phyloP scores from a whole-genome alignment of 2,888 invertebrate genomes.

The Cepaea hortensis region DNA sequence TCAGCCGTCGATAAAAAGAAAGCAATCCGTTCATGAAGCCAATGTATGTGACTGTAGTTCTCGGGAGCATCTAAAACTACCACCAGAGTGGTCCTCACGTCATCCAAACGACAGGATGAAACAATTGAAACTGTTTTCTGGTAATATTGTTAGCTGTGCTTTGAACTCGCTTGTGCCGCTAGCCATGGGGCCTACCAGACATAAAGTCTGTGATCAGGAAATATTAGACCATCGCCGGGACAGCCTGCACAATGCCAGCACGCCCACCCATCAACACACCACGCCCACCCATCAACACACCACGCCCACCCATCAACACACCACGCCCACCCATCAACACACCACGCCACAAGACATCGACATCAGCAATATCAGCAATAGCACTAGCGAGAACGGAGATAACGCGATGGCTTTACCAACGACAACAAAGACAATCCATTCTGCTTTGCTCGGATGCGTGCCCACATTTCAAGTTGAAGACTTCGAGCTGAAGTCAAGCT shows the following conservation, averaged over 20 bases:
- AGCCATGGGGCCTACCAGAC: conserved; percentile 1
- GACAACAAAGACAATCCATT: conserved; percentile 25
- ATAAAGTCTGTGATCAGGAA: no score
- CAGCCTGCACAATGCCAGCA: neutral
- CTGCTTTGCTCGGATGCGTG: conserved; percentile 34
- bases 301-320: no score
- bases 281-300: no score
- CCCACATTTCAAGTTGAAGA: conserved; percentile 29
- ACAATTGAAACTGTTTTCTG: neutral
- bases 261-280: no score
- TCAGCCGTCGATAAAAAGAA: no score
- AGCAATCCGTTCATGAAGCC: neutral
- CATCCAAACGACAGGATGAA: neutral
- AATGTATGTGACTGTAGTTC: neutral
- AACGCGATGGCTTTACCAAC: neutral
- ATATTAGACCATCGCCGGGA: no score
- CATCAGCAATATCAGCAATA: neutral
- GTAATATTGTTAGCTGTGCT: conserved; percentile 8
- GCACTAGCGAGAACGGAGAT: neutral
- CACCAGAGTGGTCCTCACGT: neutral
- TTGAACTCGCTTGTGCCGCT: neutral
- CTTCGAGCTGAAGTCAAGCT: neutral
- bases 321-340: neutral
- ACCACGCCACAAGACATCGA: no score
- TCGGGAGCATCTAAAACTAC: neutral